phyloP scores from a whole-genome alignment of 2,113 vertebrate species.

The Esox niger region DNA sequence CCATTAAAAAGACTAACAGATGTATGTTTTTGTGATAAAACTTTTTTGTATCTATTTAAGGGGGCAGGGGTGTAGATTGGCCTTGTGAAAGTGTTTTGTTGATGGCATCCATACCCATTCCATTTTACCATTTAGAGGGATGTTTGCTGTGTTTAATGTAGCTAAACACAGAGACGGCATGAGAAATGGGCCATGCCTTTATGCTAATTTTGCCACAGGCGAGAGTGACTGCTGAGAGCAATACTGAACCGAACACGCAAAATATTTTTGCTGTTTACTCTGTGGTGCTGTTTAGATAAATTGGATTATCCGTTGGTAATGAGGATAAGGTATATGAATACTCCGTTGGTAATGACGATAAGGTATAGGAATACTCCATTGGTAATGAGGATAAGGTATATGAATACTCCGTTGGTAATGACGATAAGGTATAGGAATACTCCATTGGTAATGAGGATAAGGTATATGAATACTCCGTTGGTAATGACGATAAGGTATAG shows the following conservation, averaged over 20 bases:
- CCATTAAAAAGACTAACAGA: neutral
- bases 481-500: too few relatives aligned
- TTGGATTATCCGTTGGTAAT: neutral
- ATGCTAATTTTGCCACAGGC: slow-evolving; percentile 24
- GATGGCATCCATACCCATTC: neutral
- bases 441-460: neutral
- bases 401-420: too few relatives aligned
- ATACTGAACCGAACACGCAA: neutral
- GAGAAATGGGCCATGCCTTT: slow-evolving; percentile 29
- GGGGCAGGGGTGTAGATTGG: neutral
- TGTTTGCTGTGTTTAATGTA: slow-evolving; percentile 24
- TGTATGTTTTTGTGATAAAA: neutral
- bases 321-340: neutral
- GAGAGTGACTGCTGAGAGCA: slow-evolving; percentile 17
- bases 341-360: too few relatives aligned
- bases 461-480: too few relatives aligned
- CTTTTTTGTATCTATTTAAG: neutral
- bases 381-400: neutral
- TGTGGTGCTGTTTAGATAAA: neutral
- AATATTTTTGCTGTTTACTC: slow-evolving; percentile 1
- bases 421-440: too few relatives aligned
- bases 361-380: too few relatives aligned
- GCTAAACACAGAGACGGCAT: slow-evolving; percentile 9
- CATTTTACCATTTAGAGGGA: slow-evolving; percentile 12
- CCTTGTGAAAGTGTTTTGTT: slow-evolving; percentile 4